Evolutionary conservation across 2,113 vertebrate species (phyloP).

Genomic region (Equus quagga): DNA sequence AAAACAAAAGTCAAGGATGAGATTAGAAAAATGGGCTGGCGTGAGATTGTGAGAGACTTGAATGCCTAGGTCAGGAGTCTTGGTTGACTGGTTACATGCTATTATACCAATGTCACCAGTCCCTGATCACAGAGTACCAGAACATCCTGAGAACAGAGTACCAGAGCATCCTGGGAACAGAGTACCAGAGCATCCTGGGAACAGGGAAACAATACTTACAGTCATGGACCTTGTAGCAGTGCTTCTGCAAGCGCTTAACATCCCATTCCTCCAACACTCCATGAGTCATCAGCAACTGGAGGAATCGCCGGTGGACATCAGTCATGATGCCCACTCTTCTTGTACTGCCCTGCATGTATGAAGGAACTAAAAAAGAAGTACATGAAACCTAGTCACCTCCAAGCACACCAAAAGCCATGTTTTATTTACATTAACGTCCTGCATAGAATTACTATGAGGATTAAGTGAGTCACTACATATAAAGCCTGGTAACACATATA

Average conservation of each 20-base stretch:
- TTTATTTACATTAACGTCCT: not conserved
- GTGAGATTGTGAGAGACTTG: not conserved
- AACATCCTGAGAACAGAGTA: no score
- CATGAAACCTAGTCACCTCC: not conserved
- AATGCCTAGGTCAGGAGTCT: no score
- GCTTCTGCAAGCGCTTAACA: slow-evolving; percentile 84
- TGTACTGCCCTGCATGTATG: not conserved
- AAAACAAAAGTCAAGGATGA: not conserved
- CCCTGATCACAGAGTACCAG: not conserved
- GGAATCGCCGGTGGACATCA: slow-evolving; percentile 92
- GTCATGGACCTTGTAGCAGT: slow-evolving; percentile 90
- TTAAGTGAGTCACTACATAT: not conserved
- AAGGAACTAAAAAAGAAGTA: not conserved
- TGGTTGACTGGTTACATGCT: not conserved
- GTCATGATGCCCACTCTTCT: slow-evolving; percentile 88
- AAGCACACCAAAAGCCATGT: not conserved
- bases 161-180: not conserved
- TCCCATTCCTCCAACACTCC: slow-evolving; percentile 90
- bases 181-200: no score
- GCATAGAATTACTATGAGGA: not conserved
- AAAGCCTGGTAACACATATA: not conserved
- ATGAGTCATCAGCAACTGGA: slow-evolving; percentile 93
- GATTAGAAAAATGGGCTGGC: not conserved
- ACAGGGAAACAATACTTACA: slow-evolving; percentile 83
- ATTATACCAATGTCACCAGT: not conserved